Evolutionary conservation across 2,888 invertebrate species (phyloP), one percentile per base, ranked within the genome.

Genomic region (Anticlea derivata): DNA sequence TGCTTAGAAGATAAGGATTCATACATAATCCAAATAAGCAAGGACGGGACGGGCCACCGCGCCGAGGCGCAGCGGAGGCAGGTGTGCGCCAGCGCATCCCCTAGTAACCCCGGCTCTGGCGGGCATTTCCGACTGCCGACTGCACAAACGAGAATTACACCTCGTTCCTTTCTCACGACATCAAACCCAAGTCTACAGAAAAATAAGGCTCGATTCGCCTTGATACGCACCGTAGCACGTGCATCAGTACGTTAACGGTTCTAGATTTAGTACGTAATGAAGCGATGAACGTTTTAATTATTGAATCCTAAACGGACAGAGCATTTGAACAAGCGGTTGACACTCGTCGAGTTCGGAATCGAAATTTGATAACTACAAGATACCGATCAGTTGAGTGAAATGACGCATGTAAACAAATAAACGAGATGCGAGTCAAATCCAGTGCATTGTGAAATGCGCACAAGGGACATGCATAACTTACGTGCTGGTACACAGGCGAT

Each of bases 381-480:
- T 56, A 60, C 31, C 34, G 29, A 50, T 37, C 60, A 38, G 41
- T 33, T 46, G 53, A 56, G 61, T 52, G 58, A 55, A 57, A 54
- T 58, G 53, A 65, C 57, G 66, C 65, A 70, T 73, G 76, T 80
- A 79, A 80, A 80, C 77, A 80, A 80, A 80, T 74, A 78, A 76
- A 77, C 70, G 72, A 70, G 66, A 68, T 67, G 77, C 72, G 76
- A 68, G 69, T 77, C 72, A 72, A 73, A 73, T 75, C 70, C 68
- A 66, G 70, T 70, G 75, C 73, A 79, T 75, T 75, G 79, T 77
- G 76, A 76, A 78, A 80, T 77, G 76, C 78, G 69, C 72, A 73
- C 68, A 71, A 75, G 78, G 80, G 75, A 76, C 67, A 73, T 85
- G 86, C 83, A 86, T 83, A 84, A 86, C 86, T 86, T 86, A 87